phyloP scores from a whole-genome alignment of 2,888 invertebrate species.

The Brenthis hecate region DNA sequence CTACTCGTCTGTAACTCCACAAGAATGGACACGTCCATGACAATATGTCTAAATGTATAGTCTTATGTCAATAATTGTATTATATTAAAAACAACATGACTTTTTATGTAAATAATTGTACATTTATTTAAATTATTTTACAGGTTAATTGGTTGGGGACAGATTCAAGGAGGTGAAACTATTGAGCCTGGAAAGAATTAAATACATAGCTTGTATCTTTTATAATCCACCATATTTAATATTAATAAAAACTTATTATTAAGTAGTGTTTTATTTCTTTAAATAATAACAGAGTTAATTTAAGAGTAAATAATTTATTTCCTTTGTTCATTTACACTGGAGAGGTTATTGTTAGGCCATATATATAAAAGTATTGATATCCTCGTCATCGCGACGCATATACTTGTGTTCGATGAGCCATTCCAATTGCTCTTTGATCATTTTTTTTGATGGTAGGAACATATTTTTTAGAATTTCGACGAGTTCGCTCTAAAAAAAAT shows the following conservation, averaged over 20 bases:
- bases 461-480: slow-evolving; percentile 99
- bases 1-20: too few species aligned
- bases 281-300: slow-evolving; percentile 14
- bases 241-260: slow-evolving; percentile 53
- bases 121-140: slow-evolving; percentile 47
- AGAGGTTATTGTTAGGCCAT: slow-evolving; percentile 87
- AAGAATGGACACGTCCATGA: too few species aligned
- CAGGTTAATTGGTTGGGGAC: slow-evolving; percentile 99
- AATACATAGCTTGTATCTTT: slow-evolving; percentile 56
- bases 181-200: slow-evolving; percentile 90
- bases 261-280: slow-evolving; percentile 28
- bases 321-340: slow-evolving; percentile 54
- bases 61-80: too few species aligned
- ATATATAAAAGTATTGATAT: slow-evolving; percentile 98
- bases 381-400: slow-evolving; percentile 97
- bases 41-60: too few species aligned
- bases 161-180: slow-evolving; percentile 98
- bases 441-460: slow-evolving; percentile 99
- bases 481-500: slow-evolving; percentile 88
- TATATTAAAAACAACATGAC: neutral
- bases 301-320: slow-evolving; percentile 70
- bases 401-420: slow-evolving; percentile 99
- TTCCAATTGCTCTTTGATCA: slow-evolving; percentile 99
- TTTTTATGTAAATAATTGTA: neutral
- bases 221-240: slow-evolving; percentile 59